These are phyloP conservation scores for Petrocephalus schoutedeni DNA, from an alignment of 2,797 vertebrate species.

Conservation along the genomic window DNA sequence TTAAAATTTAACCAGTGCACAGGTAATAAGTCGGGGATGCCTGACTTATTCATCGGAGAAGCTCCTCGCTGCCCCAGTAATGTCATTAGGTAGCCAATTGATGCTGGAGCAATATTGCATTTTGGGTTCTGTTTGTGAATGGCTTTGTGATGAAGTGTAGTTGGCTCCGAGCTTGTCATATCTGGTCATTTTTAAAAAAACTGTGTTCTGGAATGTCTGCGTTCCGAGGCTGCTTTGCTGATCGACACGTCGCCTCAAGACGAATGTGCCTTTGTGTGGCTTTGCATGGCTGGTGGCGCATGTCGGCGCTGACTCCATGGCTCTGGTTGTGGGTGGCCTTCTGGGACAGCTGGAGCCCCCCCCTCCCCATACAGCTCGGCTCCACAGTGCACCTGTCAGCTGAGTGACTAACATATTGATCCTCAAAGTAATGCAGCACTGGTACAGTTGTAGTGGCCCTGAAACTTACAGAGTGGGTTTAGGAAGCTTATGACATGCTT, in stretches of 20 bases:
- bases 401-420: constrained; percentile 4
- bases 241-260: not conserved
- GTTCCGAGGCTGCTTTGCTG: not conserved
- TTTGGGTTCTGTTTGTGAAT: constrained; percentile 17
- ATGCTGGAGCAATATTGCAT: not conserved
- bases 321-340: not conserved
- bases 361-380: not conserved
- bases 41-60: not conserved
- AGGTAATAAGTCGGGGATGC: constrained; percentile 7
- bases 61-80: constrained; percentile 14
- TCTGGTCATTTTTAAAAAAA: not conserved
- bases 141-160: constrained; percentile 21
- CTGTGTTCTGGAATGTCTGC: not conserved
- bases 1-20: constrained; percentile 25
- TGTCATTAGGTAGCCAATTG: constrained; percentile 2
- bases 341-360: not conserved
- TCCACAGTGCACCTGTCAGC: not conserved
- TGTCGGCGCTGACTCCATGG: not conserved
- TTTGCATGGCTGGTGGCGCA: constrained; percentile 17
- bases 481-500: constrained; percentile 3
- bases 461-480: not conserved
- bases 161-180: not conserved
- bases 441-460: not conserved
- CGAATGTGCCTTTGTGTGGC: not conserved
- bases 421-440: not conserved